These are phyloP conservation scores for Tiliacea citrago DNA, from an alignment of 2,888 invertebrate species.

Conservation along the genomic window DNA sequence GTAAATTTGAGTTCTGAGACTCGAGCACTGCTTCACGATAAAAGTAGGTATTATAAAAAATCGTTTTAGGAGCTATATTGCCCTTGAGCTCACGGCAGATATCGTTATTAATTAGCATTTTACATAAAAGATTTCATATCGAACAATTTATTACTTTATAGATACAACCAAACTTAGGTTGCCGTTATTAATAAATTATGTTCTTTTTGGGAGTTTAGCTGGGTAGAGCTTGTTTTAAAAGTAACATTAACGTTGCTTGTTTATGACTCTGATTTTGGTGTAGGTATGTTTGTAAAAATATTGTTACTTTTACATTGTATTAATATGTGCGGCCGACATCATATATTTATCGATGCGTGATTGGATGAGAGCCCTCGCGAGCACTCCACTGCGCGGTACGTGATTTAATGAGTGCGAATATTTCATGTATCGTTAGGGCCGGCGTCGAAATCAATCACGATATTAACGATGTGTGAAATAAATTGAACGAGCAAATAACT, in stretches of 20 bases:
- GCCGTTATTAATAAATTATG: constrained; percentile 27
- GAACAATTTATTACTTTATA: constrained; percentile 55
- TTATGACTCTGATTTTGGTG: background rate
- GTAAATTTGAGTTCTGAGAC: constrained; percentile 87
- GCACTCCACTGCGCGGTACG: constrained; percentile 81
- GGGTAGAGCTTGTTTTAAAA: background rate
- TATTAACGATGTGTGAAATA: constrained; percentile 88
- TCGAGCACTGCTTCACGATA: constrained; percentile 80
- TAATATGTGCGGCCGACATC: constrained; percentile 75
- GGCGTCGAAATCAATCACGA: constrained; percentile 87
- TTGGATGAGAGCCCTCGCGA: constrained; percentile 81
- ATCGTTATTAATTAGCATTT: constrained; percentile 54
- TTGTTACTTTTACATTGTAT: constrained; percentile 66
- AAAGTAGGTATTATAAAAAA: constrained; percentile 75
- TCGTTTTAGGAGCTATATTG: constrained; percentile 64
- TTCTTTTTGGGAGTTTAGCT: constrained; percentile 13
- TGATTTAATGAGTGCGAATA: constrained; percentile 88
- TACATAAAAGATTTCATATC: constrained; percentile 51
- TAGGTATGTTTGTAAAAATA: constrained; percentile 29
- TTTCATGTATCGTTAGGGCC: constrained; percentile 88
- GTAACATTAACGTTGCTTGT: background rate
- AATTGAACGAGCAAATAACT: constrained; percentile 82
- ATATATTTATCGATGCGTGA: constrained; percentile 82
- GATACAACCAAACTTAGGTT: constrained; percentile 47
- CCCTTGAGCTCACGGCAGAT: constrained; percentile 51